Conservation (phyloP, 2,888 invertebrate genomes). For the Cremastobaeus sp. region DNA sequence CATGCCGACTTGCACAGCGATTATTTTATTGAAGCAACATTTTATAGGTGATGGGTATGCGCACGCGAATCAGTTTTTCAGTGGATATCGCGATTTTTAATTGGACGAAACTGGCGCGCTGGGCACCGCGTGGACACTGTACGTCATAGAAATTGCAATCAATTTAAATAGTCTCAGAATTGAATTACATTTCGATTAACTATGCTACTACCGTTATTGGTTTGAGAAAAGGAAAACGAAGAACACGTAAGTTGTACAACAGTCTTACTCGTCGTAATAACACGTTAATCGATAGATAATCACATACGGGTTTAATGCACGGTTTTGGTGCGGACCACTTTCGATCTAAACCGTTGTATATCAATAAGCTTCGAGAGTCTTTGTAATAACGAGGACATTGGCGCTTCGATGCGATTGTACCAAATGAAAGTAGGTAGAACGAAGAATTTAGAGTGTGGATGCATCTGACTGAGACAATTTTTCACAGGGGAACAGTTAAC, state of each 20-base stretch:
- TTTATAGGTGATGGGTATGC: too few relatives aligned
- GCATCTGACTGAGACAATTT: conserved; percentile 31
- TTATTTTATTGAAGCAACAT: too few relatives aligned
- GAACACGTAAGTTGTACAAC: conserved; percentile 7
- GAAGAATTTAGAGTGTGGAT: conserved; percentile 55
- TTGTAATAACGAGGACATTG: conserved; percentile 59
- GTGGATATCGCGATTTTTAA: too few relatives aligned
- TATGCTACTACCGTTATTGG: too few relatives aligned
- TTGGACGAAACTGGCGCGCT: too few relatives aligned
- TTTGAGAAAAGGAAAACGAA: conserved; percentile 10
- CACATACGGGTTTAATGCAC: conserved; percentile 58
- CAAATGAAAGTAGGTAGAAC: conserved; percentile 61
- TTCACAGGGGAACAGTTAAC: conserved; percentile 26
- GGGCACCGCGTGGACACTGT: too few relatives aligned
- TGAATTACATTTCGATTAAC: conserved; percentile 4
- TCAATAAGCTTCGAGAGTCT: conserved; percentile 58
- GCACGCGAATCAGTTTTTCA: too few relatives aligned
- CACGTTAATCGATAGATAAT: conserved; percentile 46
- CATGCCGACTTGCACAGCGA: too few relatives aligned
- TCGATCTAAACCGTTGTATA: conserved; percentile 51
- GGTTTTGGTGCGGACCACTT: conserved; percentile 42
- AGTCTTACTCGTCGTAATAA: conserved; percentile 23
- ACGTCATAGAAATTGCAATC: too few relatives aligned
- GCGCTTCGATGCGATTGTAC: conserved; percentile 62
- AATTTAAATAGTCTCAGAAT: too few relatives aligned